Evolutionary conservation across 2,888 invertebrate species (phyloP).

Genomic region (Plebejus argus): DNA sequence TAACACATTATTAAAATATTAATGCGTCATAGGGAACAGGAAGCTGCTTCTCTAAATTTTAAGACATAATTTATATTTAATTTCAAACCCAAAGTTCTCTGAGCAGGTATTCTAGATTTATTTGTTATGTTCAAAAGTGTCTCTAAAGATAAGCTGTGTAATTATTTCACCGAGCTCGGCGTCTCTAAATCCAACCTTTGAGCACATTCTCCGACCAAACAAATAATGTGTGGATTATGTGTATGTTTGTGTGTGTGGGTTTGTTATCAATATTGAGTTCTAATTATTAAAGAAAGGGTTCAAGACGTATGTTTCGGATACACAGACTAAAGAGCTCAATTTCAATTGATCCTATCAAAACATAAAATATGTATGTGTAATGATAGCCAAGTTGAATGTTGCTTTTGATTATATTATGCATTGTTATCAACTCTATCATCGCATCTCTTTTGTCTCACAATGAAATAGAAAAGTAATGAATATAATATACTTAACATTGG

Average conservation of each 20-base stretch:
- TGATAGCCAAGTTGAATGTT: too few species aligned
- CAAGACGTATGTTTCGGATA: too few species aligned
- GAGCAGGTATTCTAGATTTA: slow-evolving; percentile 23
- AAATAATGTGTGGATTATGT: slow-evolving; percentile 21
- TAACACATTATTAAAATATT: not conserved
- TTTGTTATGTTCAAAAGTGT: slow-evolving; percentile 23
- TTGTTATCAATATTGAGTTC: not conserved
- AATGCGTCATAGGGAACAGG: not conserved
- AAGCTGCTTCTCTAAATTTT: not conserved
- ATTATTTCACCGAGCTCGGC: slow-evolving; percentile 23
- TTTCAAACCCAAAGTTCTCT: not conserved
- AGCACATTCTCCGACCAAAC: slow-evolving; percentile 20
- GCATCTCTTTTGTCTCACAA: too few species aligned
- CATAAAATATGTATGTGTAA: too few species aligned
- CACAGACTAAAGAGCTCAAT: too few species aligned
- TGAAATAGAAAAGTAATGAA: too few species aligned
- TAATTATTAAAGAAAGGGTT: not conserved
- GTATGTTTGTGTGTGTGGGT: not conserved
- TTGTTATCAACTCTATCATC: too few species aligned
- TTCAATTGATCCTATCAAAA: too few species aligned
- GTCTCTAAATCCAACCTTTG: slow-evolving; percentile 26
- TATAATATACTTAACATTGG: too few species aligned
- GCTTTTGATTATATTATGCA: too few species aligned
- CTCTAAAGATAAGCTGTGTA: slow-evolving; percentile 19
- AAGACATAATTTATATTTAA: not conserved